Evolutionary conservation across 2,888 invertebrate genomes (phyloP), one percentile per base, ranked within the genome.

Genomic region (Troides helena): DNA sequence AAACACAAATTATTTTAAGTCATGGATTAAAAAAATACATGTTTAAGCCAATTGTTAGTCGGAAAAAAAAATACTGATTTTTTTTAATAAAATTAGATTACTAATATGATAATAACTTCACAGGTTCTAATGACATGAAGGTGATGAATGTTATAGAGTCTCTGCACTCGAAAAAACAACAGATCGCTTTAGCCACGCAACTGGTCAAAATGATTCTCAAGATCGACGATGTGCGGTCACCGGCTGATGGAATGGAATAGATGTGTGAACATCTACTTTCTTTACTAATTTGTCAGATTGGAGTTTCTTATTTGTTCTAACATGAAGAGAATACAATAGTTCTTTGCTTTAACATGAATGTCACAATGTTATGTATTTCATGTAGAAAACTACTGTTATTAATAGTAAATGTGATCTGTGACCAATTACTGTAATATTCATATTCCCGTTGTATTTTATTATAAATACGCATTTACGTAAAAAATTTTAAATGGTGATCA

Each of bases 161-260:
- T 0, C 94, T 99, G 65, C 96, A 97, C 87, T 98, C 98, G 56
- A 99, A 99, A 94, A 97, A 98, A 81, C 99, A 99, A 83, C 99
- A 99, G 92, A 96, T 99, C 72, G 94, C 98, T 50, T 93, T 99
- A 76, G 99, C 99, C 25, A 98, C 99, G 0, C 99, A 99, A 84
- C 94, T 99, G 73, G 99, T 99, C 67, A 99, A 99, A 88, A 99
- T 99, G 99, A 99, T 99, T 76, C 94, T 99, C 76, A 99, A 99
- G 92, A 99, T 99, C 72, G 99, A 99, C 85, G 99, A 99, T 85
- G 97, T 99, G 58, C 95, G 95, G 71, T 94, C 94, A 6, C 94
- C 94, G 6, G 93, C 93, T 0, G 93, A 94, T 73, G 76, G 84
- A 17, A 86, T 90, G 65, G 83, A 90, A 56, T 90, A 87, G 73